Evolutionary conservation across 2,888 invertebrate genomes (phyloP).

Genomic region (Plusia festucae): DNA sequence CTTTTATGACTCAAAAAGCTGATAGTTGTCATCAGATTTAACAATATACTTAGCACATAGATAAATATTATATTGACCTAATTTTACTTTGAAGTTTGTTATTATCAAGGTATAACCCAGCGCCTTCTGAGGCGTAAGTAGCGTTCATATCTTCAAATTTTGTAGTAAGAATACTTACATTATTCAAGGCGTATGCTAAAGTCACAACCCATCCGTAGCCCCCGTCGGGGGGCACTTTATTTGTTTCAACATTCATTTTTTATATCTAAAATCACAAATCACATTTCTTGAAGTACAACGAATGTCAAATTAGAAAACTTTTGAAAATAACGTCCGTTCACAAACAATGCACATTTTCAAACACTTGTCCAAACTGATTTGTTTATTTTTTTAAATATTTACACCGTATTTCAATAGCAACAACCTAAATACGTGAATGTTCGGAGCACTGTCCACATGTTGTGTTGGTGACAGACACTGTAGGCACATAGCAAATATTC

Average conservation of each 20-base stretch:
- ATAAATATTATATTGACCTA: neutral
- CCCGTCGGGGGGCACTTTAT: slow-evolving; percentile 90
- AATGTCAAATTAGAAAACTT: slow-evolving; percentile 41
- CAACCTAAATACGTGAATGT: slow-evolving; percentile 48
- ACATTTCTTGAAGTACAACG: slow-evolving; percentile 58
- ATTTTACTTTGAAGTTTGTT: neutral
- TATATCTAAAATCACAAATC: slow-evolving; percentile 57
- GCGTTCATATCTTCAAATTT: neutral
- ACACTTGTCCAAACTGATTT: slow-evolving; percentile 24
- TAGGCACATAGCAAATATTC: slow-evolving; percentile 53
- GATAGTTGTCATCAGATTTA: neutral
- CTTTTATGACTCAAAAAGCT: neutral
- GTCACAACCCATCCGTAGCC: slow-evolving; percentile 92
- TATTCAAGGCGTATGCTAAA: slow-evolving; percentile 89
- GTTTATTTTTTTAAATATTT: slow-evolving; percentile 51
- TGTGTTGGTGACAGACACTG: slow-evolving; percentile 45
- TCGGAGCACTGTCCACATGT: slow-evolving; percentile 43
- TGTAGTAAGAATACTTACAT: slow-evolving; percentile 85
- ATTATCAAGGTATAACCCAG: neutral
- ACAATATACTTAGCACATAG: neutral
- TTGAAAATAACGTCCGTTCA: slow-evolving; percentile 42
- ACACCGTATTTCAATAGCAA: slow-evolving; percentile 47
- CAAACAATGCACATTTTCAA: slow-evolving; percentile 56
- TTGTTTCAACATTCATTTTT: slow-evolving; percentile 69
- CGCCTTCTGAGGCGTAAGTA: neutral